Conservation (phyloP, 30 jellyfish, hydroid and myxozoan genomes). For the Sanderia malayensis region DNA sequence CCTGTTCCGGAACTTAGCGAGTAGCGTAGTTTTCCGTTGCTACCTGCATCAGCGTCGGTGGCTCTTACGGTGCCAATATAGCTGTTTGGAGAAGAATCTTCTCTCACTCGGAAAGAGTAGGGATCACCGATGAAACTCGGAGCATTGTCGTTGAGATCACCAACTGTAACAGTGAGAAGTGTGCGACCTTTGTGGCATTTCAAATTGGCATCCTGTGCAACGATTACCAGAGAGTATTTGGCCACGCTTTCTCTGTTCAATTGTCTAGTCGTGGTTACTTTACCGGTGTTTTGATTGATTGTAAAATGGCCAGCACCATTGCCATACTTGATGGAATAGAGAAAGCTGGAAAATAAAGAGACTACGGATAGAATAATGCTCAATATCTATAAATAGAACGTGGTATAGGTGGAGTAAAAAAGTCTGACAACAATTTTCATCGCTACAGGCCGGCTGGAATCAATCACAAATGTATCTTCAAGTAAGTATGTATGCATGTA, state of each 20-base stretch:
- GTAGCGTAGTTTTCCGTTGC: conserved; percentile 46
- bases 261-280: conserved; percentile 33
- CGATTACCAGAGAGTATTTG: conserved; percentile 41
- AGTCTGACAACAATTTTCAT: too few species aligned
- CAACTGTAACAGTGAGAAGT: conserved; percentile 39
- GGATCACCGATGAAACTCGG: conserved; percentile 62
- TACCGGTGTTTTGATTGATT: conserved; percentile 48
- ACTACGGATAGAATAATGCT: too few species aligned
- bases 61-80: conserved; percentile 47
- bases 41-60: conserved; percentile 69
- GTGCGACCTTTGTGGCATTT: conserved; percentile 71
- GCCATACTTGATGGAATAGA: conserved; percentile 65
- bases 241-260: conserved; percentile 69
- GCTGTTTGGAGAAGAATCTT: conserved; percentile 33
- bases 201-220: conserved; percentile 62
- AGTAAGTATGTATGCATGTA: too few species aligned
- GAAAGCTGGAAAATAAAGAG: conserved; percentile 30
- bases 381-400: too few species aligned
- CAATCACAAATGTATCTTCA: too few species aligned
- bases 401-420: too few species aligned
- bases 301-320: conserved; percentile 54
- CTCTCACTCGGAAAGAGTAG: conserved; percentile 24
- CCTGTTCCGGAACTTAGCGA: conserved; percentile 35
- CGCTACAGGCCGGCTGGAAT: too few species aligned
- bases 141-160: conserved; percentile 71